Evolutionary conservation across 2,888 invertebrate species (phyloP).

Genomic region (Cremastinae sp.): DNA sequence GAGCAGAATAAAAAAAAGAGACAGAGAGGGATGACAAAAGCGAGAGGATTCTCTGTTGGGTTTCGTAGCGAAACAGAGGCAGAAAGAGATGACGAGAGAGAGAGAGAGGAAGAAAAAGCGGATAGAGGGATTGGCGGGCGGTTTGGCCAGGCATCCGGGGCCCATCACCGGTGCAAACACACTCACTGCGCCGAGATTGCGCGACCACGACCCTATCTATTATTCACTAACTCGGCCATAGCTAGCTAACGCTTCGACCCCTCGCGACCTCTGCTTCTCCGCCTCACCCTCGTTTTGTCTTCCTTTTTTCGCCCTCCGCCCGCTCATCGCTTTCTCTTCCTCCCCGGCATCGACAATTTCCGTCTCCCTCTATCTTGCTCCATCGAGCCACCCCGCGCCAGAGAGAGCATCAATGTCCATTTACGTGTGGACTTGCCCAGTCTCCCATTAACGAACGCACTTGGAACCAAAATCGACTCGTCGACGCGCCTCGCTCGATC

Average conservation of each 20-base stretch:
- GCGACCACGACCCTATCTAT: conserved; percentile 79
- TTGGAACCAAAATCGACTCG: conserved; percentile 28
- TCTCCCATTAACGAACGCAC: conserved; percentile 45
- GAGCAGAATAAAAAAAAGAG: conserved; percentile 9
- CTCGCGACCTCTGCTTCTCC: conserved; percentile 19
- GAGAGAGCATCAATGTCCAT: not conserved
- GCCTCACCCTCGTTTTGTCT: conserved; percentile 38
- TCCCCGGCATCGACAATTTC: conserved; percentile 17
- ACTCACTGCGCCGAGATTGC: conserved; percentile 78
- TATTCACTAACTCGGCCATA: conserved; percentile 74
- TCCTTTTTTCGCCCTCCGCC: conserved; percentile 14
- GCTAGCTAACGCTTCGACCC: conserved; percentile 43
- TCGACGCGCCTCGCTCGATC: not conserved
- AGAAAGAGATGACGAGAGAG: conserved; percentile 28
- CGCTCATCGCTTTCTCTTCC: conserved; percentile 22
- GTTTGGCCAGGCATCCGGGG: conserved; percentile 62
- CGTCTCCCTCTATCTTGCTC: conserved; percentile 37
- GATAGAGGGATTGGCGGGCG: conserved; percentile 43
- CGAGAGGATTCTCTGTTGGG: conserved; percentile 45
- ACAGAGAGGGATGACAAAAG: conserved; percentile 25
- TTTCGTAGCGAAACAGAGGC: conserved; percentile 54
- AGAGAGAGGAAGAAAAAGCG: conserved; percentile 38
- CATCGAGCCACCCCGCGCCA: conserved; percentile 14
- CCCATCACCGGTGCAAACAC: conserved; percentile 79
- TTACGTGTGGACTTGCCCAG: conserved; percentile 18